Evolutionary conservation across 2,888 invertebrate genomes (phyloP).

Genomic region (Serrognathus titanus): DNA sequence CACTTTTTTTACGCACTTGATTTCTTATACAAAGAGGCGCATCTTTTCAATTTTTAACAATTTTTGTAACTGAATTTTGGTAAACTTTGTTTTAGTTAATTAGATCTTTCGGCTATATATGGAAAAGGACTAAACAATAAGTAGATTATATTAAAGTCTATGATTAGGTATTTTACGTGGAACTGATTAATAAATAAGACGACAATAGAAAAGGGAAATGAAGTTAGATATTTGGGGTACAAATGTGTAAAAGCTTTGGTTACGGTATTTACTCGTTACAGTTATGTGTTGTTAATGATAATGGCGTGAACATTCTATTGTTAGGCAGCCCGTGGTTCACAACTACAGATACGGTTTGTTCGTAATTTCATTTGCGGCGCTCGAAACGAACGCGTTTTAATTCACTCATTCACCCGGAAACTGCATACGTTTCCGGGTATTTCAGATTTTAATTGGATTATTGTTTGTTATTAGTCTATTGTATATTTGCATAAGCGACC

Average conservation of each 20-base stretch:
- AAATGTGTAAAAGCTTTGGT: not conserved
- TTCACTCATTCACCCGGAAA: slow-evolving; percentile 19
- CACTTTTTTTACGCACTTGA: no score
- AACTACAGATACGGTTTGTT: not conserved
- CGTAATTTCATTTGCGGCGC: not conserved
- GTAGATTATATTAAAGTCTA: no score
- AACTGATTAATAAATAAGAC: no score
- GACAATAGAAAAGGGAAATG: no score
- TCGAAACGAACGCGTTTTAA: slow-evolving; percentile 21
- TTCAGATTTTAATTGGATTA: slow-evolving; percentile 1
- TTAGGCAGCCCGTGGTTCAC: not conserved
- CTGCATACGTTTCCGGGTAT: slow-evolving; percentile 3
- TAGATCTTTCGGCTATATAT: no score
- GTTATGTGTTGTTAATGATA: not conserved
- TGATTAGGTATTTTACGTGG: no score
- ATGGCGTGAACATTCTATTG: not conserved
- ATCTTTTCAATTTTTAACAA: no score
- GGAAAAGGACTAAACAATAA: no score
- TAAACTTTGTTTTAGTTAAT: no score
- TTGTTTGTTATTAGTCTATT: not conserved
- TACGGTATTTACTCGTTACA: not conserved
- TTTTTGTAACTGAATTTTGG: no score
- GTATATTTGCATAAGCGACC: not conserved
- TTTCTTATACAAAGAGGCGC: no score
- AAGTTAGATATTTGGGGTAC: no score